These are phyloP conservation scores for Clostera curtula DNA, from an alignment of 2,888 invertebrate genomes.

Conservation along the genomic window DNA sequence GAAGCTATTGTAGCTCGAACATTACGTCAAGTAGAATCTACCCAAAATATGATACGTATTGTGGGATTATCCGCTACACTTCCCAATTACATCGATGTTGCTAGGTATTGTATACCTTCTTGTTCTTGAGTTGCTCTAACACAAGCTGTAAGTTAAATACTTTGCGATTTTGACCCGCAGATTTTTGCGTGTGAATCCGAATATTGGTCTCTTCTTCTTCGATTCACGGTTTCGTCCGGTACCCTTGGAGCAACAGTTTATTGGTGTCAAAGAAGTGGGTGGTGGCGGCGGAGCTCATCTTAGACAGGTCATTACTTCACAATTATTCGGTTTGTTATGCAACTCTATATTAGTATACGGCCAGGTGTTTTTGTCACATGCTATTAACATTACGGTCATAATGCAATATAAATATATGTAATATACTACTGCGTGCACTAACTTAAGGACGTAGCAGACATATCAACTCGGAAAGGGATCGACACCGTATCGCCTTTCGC, in stretches of 20 bases:
- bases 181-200: conserved; percentile 95
- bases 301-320: conserved; percentile 46
- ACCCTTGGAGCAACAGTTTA: conserved; percentile 92
- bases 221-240: conserved; percentile 96
- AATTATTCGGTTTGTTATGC: too few relatives aligned
- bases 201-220: conserved; percentile 94
- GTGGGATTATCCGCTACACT: conserved; percentile 97
- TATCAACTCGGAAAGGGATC: too few relatives aligned
- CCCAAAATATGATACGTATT: conserved; percentile 96
- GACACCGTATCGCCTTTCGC: too few relatives aligned
- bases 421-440: too few relatives aligned
- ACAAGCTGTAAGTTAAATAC: too few relatives aligned
- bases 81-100: conserved; percentile 98
- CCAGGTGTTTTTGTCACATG: not conserved
- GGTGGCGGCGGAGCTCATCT: conserved; percentile 58
- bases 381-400: too few relatives aligned
- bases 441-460: too few relatives aligned
- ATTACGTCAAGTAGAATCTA: conserved; percentile 91
- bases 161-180: conserved; percentile 28
- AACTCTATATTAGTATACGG: conserved; percentile 3
- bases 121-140: not conserved
- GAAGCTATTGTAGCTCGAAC: conserved; percentile 98
- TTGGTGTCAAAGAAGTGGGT: conserved; percentile 84
- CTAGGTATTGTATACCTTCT: conserved; percentile 59
- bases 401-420: too few relatives aligned